These are phyloP conservation scores for Erinaceus europaeus DNA, from an alignment of 2,113 vertebrate genomes.

Conservation along the genomic window DNA sequence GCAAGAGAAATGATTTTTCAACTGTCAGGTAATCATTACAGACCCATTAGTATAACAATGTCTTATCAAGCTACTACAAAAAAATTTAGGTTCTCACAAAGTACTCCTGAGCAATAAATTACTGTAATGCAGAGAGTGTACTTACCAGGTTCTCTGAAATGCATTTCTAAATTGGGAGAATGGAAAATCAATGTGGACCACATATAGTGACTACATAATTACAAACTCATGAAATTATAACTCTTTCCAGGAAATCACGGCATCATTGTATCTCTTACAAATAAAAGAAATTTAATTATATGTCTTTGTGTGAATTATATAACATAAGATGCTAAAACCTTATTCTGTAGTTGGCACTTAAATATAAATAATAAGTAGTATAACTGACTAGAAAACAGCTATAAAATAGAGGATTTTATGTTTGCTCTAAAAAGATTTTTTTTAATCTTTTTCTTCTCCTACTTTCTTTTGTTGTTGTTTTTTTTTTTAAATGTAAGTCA, in stretches of 20 bases:
- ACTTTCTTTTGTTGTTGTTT: background rate
- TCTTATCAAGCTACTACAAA: slow-evolving; percentile 30
- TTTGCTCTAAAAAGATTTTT: background rate
- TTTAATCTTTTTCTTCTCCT: background rate
- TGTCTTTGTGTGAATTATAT: background rate
- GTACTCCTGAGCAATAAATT: slow-evolving; percentile 45
- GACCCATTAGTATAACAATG: slow-evolving; percentile 25
- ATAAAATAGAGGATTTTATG: background rate
- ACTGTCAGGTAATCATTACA: slow-evolving; percentile 24
- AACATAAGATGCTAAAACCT: background rate
- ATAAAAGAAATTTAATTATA: slow-evolving; percentile 31
- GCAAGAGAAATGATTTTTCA: slow-evolving; percentile 40
- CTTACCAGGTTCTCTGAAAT: background rate
- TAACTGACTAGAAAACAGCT: background rate
- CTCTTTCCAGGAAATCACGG: slow-evolving; percentile 54
- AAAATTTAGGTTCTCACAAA: slow-evolving; percentile 47
- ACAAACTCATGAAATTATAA: slow-evolving; percentile 53
- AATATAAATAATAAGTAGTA: slow-evolving; percentile 20
- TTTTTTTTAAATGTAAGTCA: background rate
- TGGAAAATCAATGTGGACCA: slow-evolving; percentile 53
- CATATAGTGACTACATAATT: slow-evolving; percentile 34
- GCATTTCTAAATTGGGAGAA: slow-evolving; percentile 44
- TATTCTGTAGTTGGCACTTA: background rate
- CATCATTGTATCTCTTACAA: slow-evolving; percentile 29
- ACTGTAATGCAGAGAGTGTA: background rate